phyloP scores from a whole-genome alignment of 2,797 vertebrate genomes.

The Chaetodon trifasciatus region DNA sequence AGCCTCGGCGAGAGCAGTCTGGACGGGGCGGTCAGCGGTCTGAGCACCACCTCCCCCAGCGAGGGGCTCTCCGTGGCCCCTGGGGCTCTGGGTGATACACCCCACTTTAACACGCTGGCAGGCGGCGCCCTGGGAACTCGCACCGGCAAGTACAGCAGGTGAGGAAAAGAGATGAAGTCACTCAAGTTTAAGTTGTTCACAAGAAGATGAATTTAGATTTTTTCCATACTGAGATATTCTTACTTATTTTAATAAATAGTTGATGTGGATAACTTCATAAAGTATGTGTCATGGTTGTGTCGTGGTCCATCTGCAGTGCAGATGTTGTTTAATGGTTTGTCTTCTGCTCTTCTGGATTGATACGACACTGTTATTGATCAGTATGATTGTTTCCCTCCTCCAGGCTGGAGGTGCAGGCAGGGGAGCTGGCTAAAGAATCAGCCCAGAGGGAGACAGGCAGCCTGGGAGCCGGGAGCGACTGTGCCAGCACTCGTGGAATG shows the following conservation, averaged over 20 bases:
- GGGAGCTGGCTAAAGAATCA: constrained; percentile 92
- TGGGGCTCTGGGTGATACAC: constrained; percentile 89
- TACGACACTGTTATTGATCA: not conserved
- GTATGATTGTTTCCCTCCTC: constrained; percentile 1
- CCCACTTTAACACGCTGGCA: constrained; percentile 94
- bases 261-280: no score
- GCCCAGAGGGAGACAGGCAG: constrained; percentile 95
- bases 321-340: not conserved
- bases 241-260: no score
- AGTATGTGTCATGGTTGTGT: no score
- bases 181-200: not conserved
- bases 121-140: constrained; percentile 91
- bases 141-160: constrained; percentile 94
- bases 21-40: constrained; percentile 93
- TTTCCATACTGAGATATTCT: not conserved
- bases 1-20: constrained; percentile 98
- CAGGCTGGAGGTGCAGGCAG: constrained; percentile 96
- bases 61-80: constrained; percentile 90
- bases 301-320: no score
- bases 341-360: not conserved
- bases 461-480: constrained; percentile 95
- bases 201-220: not conserved
- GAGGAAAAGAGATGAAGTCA: not conserved
- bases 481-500: constrained; percentile 97
- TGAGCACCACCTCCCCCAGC: constrained; percentile 93